Base-by-base conservation (phyloP, 2,888 invertebrate species). In the Apamea epomidion region DNA sequence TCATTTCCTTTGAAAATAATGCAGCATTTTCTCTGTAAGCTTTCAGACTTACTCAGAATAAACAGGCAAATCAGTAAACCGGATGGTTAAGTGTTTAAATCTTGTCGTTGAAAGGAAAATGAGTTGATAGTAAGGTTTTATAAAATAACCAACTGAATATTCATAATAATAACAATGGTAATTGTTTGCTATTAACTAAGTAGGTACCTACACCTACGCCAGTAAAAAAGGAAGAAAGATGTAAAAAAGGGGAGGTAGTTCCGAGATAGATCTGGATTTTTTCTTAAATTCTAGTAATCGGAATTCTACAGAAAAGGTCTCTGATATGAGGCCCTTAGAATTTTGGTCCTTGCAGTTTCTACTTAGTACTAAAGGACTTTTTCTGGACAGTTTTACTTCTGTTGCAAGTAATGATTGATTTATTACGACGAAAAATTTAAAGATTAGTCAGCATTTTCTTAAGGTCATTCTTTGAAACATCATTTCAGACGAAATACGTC, bases 61-160 rank as follows among this genome's bases (percentile, higher is more conserved):
- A 16, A 76, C 32, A n/a, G 32, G 7, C 73, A 77, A 79, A 76
- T 45, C 29, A 60, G 21, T 32, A 45, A 21, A n/a, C 16, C 21
- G 37, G 37, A 37, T 6, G 37, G 5, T 51, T 64, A 45, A 64
- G 32, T 32, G 29, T n/a, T 65, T 65, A n/a, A n/a, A 58, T 58
- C 25, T 58, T 21, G 60, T 10, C 14, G 60, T 48, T 72, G 25
- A 62, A 64, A 48, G 18, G 45, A 68, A 37, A 64, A 64, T 42
- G 0, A 42, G 8, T 60, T 48, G 2, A 14, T 37, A 25, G n/a
- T 42, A 37, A 60, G 21, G 25, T 4, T 32, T 51, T 68, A 37
- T 68, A 45, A n/a, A 80, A 45, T 62, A 16, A 18, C 4, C 7
- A 18, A 32, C 54, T 69, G 45, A 77, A 69, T 69, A 58, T 48